Evolutionary conservation across 2,797 vertebrate species (phyloP), one percentile per base, ranked within the genome.

Genomic region (Myotis findleyi): DNA sequence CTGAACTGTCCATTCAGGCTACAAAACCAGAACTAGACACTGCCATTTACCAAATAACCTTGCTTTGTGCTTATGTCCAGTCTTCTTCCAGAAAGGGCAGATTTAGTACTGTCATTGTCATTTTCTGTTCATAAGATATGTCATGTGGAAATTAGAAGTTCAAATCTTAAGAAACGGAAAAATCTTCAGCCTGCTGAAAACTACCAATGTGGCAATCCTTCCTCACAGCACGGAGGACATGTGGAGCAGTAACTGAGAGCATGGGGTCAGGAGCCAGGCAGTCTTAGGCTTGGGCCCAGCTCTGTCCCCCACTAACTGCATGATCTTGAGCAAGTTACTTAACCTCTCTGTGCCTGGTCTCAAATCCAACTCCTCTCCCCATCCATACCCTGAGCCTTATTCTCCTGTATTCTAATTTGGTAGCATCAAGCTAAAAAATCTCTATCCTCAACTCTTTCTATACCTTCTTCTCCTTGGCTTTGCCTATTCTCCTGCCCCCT

Each of bases 111-210:
- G 4, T 30, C 64, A 20, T 12, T 1, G 17, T 38, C 21, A 25
- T 44, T 86, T 62, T 36, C 59, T 82, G 23, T 64, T 88, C 77
- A 44, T 47, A 75, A 36, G 27, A 36, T 17, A 80, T 0, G 4
- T 53, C 33, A 44, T 2, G 5, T 1, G 41, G 55, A 79, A 51
- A 47, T 83, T 53, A 55, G 84, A 85, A 81, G n/a, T 30, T 49
- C 76, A 72, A 41, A 38, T 73, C 59, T 90, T 87, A 59, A 93
- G 81, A 57, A 93, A 66, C n/a, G 38, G 85, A 80, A 71, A 66
- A 87, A n/a, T 8, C 4, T 49, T 57, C 38, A 77, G 76, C 33
- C 44, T 59, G 7, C 18, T 88, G 79, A 36, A 83, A 91, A 82
- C 5, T 12, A n/a, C 55, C 75, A 25, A 59, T 57, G 25, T 5